Percentiles rank a stretch among this genome's conserved stretches.
Conservation (phyloP, 1,140 invertebrate genomes). For the Lutraria rhynchaena region DNA sequence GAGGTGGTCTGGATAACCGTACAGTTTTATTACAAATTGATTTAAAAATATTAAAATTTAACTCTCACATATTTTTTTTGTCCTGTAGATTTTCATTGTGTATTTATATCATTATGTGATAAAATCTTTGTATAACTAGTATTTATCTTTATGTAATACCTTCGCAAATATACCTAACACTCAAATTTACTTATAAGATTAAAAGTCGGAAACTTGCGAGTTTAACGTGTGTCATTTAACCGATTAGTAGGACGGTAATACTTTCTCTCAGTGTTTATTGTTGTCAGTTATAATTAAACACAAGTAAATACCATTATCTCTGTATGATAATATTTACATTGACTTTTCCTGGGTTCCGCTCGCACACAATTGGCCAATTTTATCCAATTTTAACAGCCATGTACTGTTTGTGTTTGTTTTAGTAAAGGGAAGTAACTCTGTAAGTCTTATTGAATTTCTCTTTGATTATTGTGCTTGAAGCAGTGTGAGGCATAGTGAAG, state of each 20-base stretch:
- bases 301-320: slow-evolving; percentile 15
- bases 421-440: background rate
- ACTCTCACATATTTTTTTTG: too few species aligned
- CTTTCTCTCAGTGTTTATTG: slow-evolving; percentile 10
- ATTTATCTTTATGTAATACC: too few species aligned
- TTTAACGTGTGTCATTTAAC: slow-evolving; percentile 25
- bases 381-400: background rate
- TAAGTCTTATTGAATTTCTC: background rate
- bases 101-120: too few species aligned
- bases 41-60: too few species aligned
- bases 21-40: too few species aligned
- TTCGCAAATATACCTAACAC: too few species aligned
- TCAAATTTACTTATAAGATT: slow-evolving; percentile 8
- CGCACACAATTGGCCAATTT: slow-evolving; percentile 13
- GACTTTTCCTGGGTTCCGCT: background rate
- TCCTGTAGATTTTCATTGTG: too few species aligned
- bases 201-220: background rate
- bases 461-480: too few species aligned
- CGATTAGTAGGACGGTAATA: background rate
- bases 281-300: slow-evolving; percentile 16
- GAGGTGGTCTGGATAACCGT: too few species aligned
- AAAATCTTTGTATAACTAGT: too few species aligned
- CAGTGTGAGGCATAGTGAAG: too few species aligned
- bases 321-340: background rate
- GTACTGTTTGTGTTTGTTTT: background rate